Percentiles rank a stretch among this genome's conserved stretches.
These are phyloP conservation scores for Microctonus brassicae DNA, from an alignment of 2,888 invertebrate genomes.

Conservation along the genomic window DNA sequence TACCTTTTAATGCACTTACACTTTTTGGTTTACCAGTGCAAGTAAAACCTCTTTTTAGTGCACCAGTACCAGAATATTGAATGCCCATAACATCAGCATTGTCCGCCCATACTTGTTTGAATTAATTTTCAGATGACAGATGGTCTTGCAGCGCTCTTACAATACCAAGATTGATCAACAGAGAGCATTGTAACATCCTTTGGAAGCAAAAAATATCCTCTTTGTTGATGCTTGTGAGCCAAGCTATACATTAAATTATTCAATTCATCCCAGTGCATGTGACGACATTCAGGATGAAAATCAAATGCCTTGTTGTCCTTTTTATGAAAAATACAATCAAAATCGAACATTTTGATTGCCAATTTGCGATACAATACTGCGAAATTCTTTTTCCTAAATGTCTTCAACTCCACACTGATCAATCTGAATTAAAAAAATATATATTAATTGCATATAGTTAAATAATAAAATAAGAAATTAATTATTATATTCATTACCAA, in stretches of 20 bases:
- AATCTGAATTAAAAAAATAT: slow-evolving; percentile 68
- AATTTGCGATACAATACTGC: slow-evolving; percentile 73
- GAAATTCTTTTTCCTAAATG: slow-evolving; percentile 80
- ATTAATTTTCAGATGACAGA: no score
- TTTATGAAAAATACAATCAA: no score
- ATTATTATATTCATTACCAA: no score
- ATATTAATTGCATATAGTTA: slow-evolving; percentile 8
- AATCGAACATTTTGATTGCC: slow-evolving; percentile 77
- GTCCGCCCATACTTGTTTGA: no score
- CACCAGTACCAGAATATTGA: no score
- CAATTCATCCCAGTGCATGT: slow-evolving; percentile 95
- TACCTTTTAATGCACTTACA: no score
- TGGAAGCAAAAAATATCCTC: slow-evolving; percentile 87
- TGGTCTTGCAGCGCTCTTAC: no score
- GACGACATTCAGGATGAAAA: slow-evolving; percentile 97
- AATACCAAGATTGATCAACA: no score
- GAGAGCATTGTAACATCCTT: slow-evolving; percentile 81
- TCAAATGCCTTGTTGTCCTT: slow-evolving; percentile 99
- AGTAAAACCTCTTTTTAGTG: no score
- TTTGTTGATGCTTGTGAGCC: slow-evolving; percentile 85
- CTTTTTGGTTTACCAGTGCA: no score
- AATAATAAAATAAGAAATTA: neutral
- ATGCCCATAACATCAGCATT: no score
- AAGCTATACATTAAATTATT: slow-evolving; percentile 89
- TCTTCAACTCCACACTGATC: slow-evolving; percentile 84